These are phyloP conservation scores for Agapostemon virescens DNA, from an alignment of 2,888 invertebrate species.

Conservation along the genomic window DNA sequence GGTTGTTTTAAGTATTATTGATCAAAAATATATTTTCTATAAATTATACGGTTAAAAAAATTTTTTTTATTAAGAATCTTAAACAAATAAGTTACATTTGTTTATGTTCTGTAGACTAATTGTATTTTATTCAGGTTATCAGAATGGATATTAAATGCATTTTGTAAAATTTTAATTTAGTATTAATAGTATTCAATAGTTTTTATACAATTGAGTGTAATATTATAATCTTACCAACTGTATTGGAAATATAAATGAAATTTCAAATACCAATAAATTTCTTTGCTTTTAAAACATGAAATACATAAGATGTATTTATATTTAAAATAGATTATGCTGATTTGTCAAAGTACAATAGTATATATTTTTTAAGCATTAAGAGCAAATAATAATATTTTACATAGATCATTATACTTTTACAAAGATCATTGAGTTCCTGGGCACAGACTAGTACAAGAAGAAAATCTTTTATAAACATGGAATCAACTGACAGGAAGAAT, in stretches of 20 bases:
- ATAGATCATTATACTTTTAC: conserved; percentile 33
- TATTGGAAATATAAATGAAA: background rate
- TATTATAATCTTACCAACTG: background rate
- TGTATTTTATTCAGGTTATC: conserved; percentile 44
- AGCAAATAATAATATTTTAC: background rate
- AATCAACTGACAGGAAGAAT: conserved; percentile 67
- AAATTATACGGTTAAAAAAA: background rate
- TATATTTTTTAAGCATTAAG: background rate
- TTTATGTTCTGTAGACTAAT: conserved; percentile 22
- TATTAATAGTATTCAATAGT: background rate
- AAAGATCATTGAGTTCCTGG: conserved; percentile 16
- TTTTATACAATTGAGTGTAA: background rate
- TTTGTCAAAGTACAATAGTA: background rate
- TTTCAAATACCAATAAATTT: background rate
- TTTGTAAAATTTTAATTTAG: conserved; percentile 44
- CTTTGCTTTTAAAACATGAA: background rate
- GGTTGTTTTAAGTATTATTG: background rate
- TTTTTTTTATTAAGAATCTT: background rate
- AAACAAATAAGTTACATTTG: background rate
- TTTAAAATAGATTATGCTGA: background rate
- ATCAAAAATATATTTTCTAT: background rate
- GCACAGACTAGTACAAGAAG: conserved; percentile 16
- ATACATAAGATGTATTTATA: background rate
- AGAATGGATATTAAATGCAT: conserved; percentile 41
- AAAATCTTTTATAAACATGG: conserved; percentile 49